These are phyloP conservation scores for Luperina testacea DNA, from an alignment of 2,888 invertebrate genomes.

Conservation along the genomic window DNA sequence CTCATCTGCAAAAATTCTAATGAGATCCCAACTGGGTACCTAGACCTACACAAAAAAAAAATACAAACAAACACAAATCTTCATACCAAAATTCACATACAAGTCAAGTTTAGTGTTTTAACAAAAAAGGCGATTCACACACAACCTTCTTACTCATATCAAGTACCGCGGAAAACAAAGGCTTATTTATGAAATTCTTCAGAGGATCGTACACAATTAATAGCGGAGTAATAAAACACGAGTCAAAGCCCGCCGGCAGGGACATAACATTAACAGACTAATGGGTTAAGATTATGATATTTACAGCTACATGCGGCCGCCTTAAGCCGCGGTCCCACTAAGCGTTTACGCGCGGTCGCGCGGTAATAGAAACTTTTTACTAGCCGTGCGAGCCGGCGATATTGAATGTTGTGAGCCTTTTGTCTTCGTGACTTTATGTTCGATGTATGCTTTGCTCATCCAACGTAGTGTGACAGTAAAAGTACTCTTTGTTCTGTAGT, in stretches of 20 bases:
- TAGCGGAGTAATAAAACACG: conserved; percentile 82
- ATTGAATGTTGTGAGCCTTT: conserved; percentile 23
- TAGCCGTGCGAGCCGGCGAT: conserved; percentile 13
- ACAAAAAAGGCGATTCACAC: conserved; percentile 46
- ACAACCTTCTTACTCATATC: conserved; percentile 45
- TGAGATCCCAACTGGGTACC: background rate
- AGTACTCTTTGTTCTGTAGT: background rate
- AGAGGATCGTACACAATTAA: conserved; percentile 82
- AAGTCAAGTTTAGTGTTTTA: conserved; percentile 27
- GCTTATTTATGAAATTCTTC: conserved; percentile 68
- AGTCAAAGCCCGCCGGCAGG: conserved; percentile 85
- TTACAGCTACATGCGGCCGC: conserved; percentile 84
- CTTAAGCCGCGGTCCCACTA: conserved; percentile 77
- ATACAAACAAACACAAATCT: conserved; percentile 24
- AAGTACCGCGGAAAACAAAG: conserved; percentile 67
- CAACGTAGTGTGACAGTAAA: background rate
- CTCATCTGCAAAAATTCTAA: background rate
- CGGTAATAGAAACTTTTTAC: conserved; percentile 58
- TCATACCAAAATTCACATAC: conserved; percentile 26
- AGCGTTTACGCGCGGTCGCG: conserved; percentile 49
- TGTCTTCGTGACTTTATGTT: conserved; percentile 15
- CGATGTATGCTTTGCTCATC: conserved; percentile 21
- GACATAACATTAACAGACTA: conserved; percentile 86
- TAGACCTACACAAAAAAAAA: background rate
- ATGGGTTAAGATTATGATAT: conserved; percentile 89